Evolutionary conservation across 2,888 invertebrate genomes (phyloP), one percentile per base, ranked within the genome.

Genomic region (Nomada flava): DNA sequence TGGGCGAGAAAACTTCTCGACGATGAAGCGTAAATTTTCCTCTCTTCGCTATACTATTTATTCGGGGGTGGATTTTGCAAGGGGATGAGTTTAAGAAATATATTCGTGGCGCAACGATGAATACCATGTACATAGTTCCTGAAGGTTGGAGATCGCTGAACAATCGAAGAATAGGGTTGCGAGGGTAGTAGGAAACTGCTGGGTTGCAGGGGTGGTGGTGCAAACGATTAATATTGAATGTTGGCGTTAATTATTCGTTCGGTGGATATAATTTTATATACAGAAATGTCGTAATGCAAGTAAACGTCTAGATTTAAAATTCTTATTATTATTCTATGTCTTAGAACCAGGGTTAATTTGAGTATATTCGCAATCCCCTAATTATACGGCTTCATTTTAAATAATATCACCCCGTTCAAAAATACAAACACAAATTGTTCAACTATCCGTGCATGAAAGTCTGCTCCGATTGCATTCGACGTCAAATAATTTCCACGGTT

Each of bases 61-160:
- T n/a, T 57, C 13, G n/a, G 10, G 13, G n/a, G 9, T 11, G 11
- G 11, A 7, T 44, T n/a, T 0, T n/a, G 4, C 1, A 15, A 15
- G 10, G 29, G 15, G 52, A 15, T 20, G 15, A 10, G 2, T 53
- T 23, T 55, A 18, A 42, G 18, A 9, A 68, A 53, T 5, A 0
- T 53, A 9, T n/a, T n/a, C 2, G 18, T 2, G 47, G 47, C 2
- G 5, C 5, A 20, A 67, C 13, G 9, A n/a, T 0, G 20, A 3
- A 53, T 20, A 36, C 18, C 1, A 5, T 36, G 7, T 36, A 5
- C 0, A 36, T 36, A 20, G 15, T 11, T 15, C 15, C 20, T 42
- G n/a, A 15, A 60, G 65, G 71, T 71, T 76, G 71, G 59, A 63
- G 70, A 75, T 74, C 82, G 72, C 85, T 70, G 50, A 13, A 2